These are phyloP conservation scores for Ectropis crepuscularia DNA, from an alignment of 2,888 invertebrate species.

Conservation along the genomic window DNA sequence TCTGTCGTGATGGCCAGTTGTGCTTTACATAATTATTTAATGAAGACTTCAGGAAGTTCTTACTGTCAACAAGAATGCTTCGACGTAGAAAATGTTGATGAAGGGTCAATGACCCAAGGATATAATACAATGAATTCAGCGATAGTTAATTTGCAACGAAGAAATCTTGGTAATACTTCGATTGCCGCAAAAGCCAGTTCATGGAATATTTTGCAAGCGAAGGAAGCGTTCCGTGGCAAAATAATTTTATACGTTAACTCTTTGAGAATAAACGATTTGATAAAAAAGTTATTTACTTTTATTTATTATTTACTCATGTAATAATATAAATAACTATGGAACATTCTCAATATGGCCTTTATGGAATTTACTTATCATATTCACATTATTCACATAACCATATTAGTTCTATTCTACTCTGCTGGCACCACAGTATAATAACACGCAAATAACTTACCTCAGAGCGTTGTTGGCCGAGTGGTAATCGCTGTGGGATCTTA, in stretches of 20 bases:
- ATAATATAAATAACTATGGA: not conserved
- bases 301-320: no score
- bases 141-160: not conserved
- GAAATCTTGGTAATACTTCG: not conserved
- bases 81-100: not conserved
- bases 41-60: no score
- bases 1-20: no score
- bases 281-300: no score
- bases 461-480: no score
- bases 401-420: no score
- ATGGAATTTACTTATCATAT: no score
- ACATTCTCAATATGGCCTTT: not conserved
- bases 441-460: no score
- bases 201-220: not conserved
- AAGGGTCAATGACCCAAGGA: not conserved
- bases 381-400: no score
- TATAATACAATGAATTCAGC: not conserved
- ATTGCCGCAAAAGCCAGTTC: not conserved
- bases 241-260: slow-evolving; percentile 7
- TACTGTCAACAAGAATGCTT: not conserved
- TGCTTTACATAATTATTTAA: no score
- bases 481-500: no score
- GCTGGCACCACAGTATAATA: no score
- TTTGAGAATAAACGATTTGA: not conserved
- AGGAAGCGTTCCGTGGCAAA: slow-evolving; percentile 6